phyloP scores from a whole-genome alignment of 2,113 vertebrate species.

The Microcebus ravelobensis region DNA sequence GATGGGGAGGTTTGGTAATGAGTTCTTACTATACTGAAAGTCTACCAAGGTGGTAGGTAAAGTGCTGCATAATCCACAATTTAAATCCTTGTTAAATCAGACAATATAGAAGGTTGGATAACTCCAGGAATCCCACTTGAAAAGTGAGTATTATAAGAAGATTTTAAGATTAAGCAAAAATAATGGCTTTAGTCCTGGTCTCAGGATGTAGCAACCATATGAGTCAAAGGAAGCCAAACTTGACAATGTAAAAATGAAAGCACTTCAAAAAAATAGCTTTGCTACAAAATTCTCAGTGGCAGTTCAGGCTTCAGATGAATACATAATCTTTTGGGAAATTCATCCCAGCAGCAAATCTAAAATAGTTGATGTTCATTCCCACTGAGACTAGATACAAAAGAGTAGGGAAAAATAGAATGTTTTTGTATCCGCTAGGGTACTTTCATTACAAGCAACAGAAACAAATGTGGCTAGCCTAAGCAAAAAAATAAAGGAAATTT shows the following conservation, averaged over 20 bases:
- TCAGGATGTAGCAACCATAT: conserved; percentile 12
- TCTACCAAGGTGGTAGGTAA: neutral
- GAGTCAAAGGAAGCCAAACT: conserved; percentile 50
- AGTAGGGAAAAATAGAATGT: neutral
- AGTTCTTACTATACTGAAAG: neutral
- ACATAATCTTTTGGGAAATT: conserved; percentile 64
- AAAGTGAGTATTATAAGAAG: conserved; percentile 54
- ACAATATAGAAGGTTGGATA: neutral
- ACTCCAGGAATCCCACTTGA: conserved; percentile 57
- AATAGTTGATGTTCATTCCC: neutral
- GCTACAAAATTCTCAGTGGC: conserved; percentile 22
- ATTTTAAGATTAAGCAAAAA: conserved; percentile 70
- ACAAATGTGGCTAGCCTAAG: neutral
- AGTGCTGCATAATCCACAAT: neutral
- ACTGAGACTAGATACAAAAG: conserved; percentile 11
- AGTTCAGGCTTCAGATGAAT: conserved; percentile 4
- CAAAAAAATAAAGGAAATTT: neutral
- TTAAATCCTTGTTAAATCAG: conserved; percentile 2
- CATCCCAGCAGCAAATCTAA: conserved; percentile 27
- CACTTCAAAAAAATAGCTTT: conserved; percentile 56
- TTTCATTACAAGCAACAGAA: neutral
- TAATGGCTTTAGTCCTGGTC: conserved; percentile 5
- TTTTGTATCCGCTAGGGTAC: neutral
- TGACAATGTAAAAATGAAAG: conserved; percentile 49
- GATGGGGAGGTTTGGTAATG: neutral